Base-by-base conservation (phyloP, 2,797 vertebrate genomes). In the Cyprinella venusta region DNA sequence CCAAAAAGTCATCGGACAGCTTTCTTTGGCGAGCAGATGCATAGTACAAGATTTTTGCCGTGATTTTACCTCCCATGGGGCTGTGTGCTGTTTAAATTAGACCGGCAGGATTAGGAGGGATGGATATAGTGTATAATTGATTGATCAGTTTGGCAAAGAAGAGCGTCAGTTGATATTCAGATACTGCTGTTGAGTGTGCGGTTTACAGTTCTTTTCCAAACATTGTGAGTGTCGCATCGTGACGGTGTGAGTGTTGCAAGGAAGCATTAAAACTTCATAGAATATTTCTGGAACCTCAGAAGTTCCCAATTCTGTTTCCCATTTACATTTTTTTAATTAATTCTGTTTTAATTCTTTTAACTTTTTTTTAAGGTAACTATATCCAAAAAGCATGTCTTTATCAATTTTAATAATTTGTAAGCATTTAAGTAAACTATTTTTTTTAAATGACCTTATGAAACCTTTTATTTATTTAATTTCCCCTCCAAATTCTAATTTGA, bases 1-100 rank as follows among this genome's bases (percentile, higher is more conserved):
- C 8, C 36, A 76, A 59, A 24, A 21, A 65, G 42, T 83, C 83
- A 63, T 42, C 75, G 61, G 85, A 85, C 68, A 76, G 77, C 18
- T 81, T 75, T 81, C 52, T 87, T 59, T 71, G 45, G 19, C 24
- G 48, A 52, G 9, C 30, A 45, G 10, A 30, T 84, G 72, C 42
- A 26, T 40, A 54, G 50, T 67, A 52, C 8, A 80, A 72, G 18
- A 52, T 59, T 45, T 63, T 15, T 52, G 18, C 75, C 33, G 21
- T 74, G 7, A 38, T 52, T 80, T 21, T n/a, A 65, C 38, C 45
- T 30, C 42, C 21, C 3, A 26, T 4, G 19, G 33, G 4, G 36
- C 30, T 71, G 1, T 70, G 40, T 1, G 7, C 33, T 56, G 42
- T 8, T 36, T 69, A 19, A 42, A 75, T 48, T 15, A 77, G 19